These are phyloP conservation scores for Coturnix japonica DNA, from an alignment of 2,113 vertebrate genomes.

Conservation along the genomic window DNA sequence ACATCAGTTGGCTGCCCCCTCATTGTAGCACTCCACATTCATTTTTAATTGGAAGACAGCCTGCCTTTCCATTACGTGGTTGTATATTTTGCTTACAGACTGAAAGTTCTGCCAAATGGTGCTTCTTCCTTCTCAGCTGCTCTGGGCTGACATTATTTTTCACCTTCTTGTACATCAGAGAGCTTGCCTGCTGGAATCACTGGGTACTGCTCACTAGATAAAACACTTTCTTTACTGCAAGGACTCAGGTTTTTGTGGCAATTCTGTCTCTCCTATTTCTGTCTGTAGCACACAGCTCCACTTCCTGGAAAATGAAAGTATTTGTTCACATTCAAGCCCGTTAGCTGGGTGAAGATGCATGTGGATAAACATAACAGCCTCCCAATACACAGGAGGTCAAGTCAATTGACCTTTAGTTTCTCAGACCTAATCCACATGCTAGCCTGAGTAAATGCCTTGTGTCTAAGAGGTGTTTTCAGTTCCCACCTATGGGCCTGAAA, in stretches of 20 bases:
- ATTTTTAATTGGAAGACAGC: background rate
- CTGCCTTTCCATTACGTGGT: background rate
- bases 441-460: background rate
- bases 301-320: background rate
- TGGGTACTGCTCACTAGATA: background rate
- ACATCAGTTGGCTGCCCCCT: background rate
- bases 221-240: background rate
- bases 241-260: background rate
- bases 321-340: background rate
- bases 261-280: background rate
- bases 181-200: background rate
- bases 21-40: background rate
- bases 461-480: background rate
- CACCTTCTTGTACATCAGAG: conserved; percentile 4
- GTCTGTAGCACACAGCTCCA: background rate
- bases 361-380: background rate
- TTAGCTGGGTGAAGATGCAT: background rate
- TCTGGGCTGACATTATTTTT: background rate
- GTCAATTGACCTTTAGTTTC: background rate
- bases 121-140: conserved; percentile 32
- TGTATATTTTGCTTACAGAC: conserved; percentile 21
- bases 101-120: conserved; percentile 22
- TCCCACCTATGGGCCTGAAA: background rate
- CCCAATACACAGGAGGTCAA: background rate
- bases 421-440: background rate